phyloP scores from a whole-genome alignment of 2,888 invertebrate species.

The Colletes collaris region DNA sequence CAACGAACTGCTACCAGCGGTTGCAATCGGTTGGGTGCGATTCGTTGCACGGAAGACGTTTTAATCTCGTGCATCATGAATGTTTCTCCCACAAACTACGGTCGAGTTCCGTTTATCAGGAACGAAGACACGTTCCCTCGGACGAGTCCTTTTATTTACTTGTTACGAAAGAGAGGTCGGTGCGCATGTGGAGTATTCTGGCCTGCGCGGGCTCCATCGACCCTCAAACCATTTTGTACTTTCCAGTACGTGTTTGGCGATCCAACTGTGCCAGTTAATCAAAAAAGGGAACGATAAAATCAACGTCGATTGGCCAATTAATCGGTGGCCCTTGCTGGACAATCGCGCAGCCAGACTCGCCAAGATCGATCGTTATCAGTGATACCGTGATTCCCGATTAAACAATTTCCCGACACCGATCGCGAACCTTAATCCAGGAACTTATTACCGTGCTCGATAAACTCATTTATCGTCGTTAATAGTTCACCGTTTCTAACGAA shows the following conservation, averaged over 20 bases:
- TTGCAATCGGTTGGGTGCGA: no score
- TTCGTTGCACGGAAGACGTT: no score
- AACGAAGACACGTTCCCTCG: neutral
- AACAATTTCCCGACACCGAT: constrained; percentile 8
- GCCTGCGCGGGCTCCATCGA: constrained; percentile 75
- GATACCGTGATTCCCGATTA: constrained; percentile 40
- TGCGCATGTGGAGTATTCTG: constrained; percentile 68
- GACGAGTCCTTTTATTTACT: constrained; percentile 65
- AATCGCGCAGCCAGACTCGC: constrained; percentile 24
- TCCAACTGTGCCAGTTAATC: constrained; percentile 61
- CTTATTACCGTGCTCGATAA: neutral
- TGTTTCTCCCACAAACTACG: no score
- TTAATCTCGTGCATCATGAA: no score
- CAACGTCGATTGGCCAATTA: constrained; percentile 53
- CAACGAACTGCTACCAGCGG: no score
- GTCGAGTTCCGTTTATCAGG: neutral
- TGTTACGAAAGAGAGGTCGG: constrained; percentile 59
- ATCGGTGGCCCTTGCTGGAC: constrained; percentile 36
- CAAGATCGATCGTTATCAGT: constrained; percentile 38
- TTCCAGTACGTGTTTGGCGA: constrained; percentile 65
- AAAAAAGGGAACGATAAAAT: constrained; percentile 62
- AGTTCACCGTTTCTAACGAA: neutral
- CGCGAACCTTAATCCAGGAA: constrained; percentile 17
- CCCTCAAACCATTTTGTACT: constrained; percentile 71
- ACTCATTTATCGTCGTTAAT: neutral